phyloP scores from a whole-genome alignment of 1,140 invertebrate species.

The Euura saliciscinereae region DNA sequence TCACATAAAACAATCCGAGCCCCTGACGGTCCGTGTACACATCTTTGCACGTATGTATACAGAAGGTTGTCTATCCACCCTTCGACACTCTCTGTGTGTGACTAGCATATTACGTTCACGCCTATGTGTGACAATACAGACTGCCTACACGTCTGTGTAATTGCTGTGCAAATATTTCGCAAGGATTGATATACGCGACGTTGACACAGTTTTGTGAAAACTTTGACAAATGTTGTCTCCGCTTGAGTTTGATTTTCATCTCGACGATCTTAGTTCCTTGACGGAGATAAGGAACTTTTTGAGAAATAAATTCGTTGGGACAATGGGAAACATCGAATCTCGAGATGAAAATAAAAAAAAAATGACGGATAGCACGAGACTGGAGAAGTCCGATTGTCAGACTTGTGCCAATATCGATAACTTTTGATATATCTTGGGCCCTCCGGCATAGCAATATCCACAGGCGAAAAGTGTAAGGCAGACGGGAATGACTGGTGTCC shows the following conservation, averaged over 20 bases:
- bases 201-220: neutral
- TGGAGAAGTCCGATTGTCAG: constrained; percentile 1
- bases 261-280: too few species aligned
- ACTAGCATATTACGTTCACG: neutral
- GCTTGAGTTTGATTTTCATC: too few species aligned
- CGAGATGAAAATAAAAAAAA: neutral
- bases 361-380: neutral
- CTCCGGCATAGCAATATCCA: neutral
- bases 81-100: neutral
- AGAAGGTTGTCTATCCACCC: neutral
- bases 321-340: neutral
- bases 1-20: neutral
- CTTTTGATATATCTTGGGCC: neutral
- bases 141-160: neutral
- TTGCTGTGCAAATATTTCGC: neutral
- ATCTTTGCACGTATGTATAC: neutral
- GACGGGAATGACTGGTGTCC: neutral
- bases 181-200: neutral
- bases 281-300: too few species aligned
- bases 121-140: too few species aligned
- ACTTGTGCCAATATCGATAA: neutral
- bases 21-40: neutral
- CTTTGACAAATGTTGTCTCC: neutral
- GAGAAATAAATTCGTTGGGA: neutral
- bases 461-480: neutral